These are phyloP conservation scores for Nothoprocta perdicaria DNA, from an alignment of 2,113 vertebrate genomes.

Conservation along the genomic window DNA sequence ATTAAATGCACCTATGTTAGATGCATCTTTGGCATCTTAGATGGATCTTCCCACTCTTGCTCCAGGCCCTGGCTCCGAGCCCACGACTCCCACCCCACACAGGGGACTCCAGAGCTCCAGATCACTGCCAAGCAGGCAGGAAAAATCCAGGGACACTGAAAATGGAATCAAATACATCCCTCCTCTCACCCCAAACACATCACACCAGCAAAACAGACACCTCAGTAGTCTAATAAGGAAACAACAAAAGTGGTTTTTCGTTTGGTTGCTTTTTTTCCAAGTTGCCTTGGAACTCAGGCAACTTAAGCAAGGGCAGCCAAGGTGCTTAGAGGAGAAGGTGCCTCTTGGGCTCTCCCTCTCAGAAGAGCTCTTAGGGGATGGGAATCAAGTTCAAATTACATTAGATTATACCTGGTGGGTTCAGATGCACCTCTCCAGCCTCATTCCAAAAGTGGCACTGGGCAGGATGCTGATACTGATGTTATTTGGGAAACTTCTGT, in stretches of 20 bases:
- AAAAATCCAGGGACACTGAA: not conserved
- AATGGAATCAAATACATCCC: not conserved
- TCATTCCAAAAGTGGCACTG: not conserved
- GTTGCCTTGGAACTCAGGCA: not conserved
- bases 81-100: accelerated
- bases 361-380: not conserved
- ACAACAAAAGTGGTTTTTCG: not conserved
- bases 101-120: not conserved
- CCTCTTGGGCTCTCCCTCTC: not conserved
- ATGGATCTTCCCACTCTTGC: not conserved
- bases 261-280: not conserved
- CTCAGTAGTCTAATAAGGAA: not conserved
- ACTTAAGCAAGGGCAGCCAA: not conserved
- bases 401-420: not conserved
- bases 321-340: not conserved
- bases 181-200: not conserved
- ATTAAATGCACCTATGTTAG: not conserved
- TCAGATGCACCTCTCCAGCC: not conserved
- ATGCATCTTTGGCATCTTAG: not conserved
- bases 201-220: not conserved
- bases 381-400: not conserved
- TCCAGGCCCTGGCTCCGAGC: not conserved
- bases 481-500: not conserved
- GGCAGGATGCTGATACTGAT: not conserved
- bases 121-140: accelerated